Evolutionary conservation across 2,797 vertebrate genomes (phyloP), one percentile per base, ranked within the genome.

Genomic region (Pipistrellus pygmaeus): DNA sequence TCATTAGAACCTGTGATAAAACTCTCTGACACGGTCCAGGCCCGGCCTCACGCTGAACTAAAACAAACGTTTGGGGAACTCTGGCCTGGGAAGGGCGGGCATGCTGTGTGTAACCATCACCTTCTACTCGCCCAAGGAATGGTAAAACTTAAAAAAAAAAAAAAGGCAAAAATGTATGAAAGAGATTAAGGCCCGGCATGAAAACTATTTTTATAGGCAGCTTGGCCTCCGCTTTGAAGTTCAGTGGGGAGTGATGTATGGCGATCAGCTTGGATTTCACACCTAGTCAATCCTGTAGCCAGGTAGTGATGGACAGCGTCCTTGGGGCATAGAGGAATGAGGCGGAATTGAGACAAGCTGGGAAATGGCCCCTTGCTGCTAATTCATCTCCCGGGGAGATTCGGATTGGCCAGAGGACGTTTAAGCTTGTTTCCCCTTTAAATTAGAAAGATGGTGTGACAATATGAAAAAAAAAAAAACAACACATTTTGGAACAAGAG

Each of bases 181-280:
- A 97, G 90, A 96, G 95, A 97, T 97, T 97, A 97, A 95, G 95
- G 91, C 57, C 78, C 57, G 96, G 96, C 94, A 96, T 97, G 97
- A 97, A 97, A 97, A 94, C 96, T 96, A 97, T 97, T 97, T 97
- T 97, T 96, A 97, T 94, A 95, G 96, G 91, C 97, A 81, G 95
- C 86, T 97, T 96, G 94, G 93, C 91, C 85, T 41, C 17, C 11
- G 90, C 97, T 97, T 97, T 97, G 97, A 97, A 97, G 97, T 97
- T 91, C 86, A 93, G 12, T 83, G 48, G 82, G 73, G 91, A 97
- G 78, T 93, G 96, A 96, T 96, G 96, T 72, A 91, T 96, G 80
- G 89, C 92, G 94, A 96, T 97, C 96, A 93, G 96, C 89, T 48
- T 95, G 89, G 77, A 88, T 91, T 97, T 97, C 97, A 94, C 97